Percentiles rank a stretch among this genome's conserved stretches.
Evolutionary conservation across 1,140 invertebrate species (phyloP).

Genomic region (Paraescarpia echinospica): DNA sequence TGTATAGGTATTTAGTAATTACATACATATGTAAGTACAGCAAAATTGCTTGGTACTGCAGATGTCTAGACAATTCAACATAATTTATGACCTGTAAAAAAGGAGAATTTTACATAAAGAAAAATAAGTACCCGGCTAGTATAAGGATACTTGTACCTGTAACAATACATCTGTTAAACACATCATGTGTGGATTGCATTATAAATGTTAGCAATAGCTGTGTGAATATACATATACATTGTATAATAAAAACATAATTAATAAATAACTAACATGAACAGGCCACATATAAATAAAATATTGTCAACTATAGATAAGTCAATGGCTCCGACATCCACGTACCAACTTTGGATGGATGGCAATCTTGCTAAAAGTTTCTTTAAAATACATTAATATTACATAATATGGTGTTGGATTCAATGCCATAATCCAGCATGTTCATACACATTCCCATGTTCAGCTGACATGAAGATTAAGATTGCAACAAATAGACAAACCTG

Average conservation of each 20-base stretch:
- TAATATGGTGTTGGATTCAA: neutral
- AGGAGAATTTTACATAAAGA: neutral
- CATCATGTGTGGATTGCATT: neutral
- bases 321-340: neutral
- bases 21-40: neutral
- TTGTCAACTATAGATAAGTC: neutral
- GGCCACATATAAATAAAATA: neutral
- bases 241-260: neutral
- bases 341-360: too few relatives aligned
- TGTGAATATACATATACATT: neutral
- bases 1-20: neutral
- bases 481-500: neutral
- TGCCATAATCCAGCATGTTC: neutral
- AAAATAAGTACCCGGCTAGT: neutral
- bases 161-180: neutral
- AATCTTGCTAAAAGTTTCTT: neutral
- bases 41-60: neutral
- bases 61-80: neutral
- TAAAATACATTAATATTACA: neutral
- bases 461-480: neutral
- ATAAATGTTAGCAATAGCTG: neutral
- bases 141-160: neutral
- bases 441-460: neutral
- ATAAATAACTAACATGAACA: neutral
- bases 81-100: neutral